Percentiles rank a stretch among this genome's conserved stretches.
Conservation (phyloP, 2,888 invertebrate species). For the Mycogona germanica region DNA sequence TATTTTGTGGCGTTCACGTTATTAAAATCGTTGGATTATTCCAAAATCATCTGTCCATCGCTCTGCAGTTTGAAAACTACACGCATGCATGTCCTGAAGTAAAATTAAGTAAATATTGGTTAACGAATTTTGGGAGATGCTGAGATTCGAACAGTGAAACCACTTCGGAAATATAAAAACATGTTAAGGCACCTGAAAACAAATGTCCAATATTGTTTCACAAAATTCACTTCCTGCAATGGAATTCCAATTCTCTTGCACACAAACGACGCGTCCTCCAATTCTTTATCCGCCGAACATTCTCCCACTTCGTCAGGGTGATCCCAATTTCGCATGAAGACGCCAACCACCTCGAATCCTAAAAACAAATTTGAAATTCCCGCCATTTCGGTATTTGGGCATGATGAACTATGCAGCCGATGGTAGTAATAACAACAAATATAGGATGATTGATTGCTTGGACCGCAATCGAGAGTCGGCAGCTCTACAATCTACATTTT, state of each 20-base stretch:
- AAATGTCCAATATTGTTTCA: slow-evolving; percentile 54
- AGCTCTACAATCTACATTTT: too few relatives aligned
- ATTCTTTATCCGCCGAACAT: slow-evolving; percentile 70
- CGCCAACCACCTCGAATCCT: slow-evolving; percentile 73
- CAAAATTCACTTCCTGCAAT: slow-evolving; percentile 74
- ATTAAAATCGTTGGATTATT: too few relatives aligned
- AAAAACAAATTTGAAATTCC: slow-evolving; percentile 14
- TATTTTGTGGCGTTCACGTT: too few relatives aligned
- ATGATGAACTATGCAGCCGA: too few relatives aligned
- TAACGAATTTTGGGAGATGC: not conserved
- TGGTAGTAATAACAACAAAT: too few relatives aligned
- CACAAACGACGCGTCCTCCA: slow-evolving; percentile 67
- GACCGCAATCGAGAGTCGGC: too few relatives aligned
- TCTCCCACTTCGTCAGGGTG: slow-evolving; percentile 66
- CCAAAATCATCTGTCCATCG: too few relatives aligned
- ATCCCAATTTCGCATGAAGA: slow-evolving; percentile 97
- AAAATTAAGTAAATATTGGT: not conserved
- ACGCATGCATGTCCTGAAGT: too few relatives aligned
- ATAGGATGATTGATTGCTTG: too few relatives aligned
- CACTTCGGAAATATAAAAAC: not conserved
- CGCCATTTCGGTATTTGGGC: too few relatives aligned
- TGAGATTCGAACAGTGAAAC: not conserved
- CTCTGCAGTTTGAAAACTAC: too few relatives aligned
- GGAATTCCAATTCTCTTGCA: slow-evolving; percentile 67
- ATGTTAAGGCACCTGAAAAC: slow-evolving; percentile 38